phyloP scores from a whole-genome alignment of 2,888 invertebrate genomes.

The Catocala sponsa region DNA sequence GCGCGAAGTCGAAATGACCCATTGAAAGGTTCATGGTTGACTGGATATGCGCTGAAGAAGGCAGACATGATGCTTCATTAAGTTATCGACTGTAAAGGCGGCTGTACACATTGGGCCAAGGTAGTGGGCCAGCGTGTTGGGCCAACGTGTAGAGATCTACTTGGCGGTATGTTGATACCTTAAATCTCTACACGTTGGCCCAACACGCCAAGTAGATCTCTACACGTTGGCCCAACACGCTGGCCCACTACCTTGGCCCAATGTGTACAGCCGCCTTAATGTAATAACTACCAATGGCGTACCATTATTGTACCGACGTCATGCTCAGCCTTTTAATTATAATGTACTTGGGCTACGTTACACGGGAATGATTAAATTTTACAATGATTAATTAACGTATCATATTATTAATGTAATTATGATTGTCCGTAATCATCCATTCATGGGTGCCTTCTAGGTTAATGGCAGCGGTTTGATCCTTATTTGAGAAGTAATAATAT shows the following conservation, averaged over 20 bases:
- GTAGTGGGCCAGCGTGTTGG: too few relatives aligned
- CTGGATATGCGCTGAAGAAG: slow-evolving; percentile 18
- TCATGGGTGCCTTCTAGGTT: slow-evolving; percentile 24
- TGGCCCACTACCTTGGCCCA: too few relatives aligned
- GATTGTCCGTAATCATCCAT: slow-evolving; percentile 27
- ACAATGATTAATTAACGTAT: slow-evolving; percentile 45
- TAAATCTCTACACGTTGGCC: too few relatives aligned
- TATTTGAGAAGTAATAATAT: background rate
- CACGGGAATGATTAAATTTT: slow-evolving; percentile 31
- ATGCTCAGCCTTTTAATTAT: slow-evolving; percentile 27
- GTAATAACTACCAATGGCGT: slow-evolving; percentile 38
- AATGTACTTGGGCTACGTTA: slow-evolving; percentile 19
- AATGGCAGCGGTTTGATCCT: slow-evolving; percentile 18
- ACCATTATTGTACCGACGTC: slow-evolving; percentile 19
- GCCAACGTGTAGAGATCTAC: too few relatives aligned
- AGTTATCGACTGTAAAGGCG: slow-evolving; percentile 48
- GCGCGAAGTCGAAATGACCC: slow-evolving; percentile 32
- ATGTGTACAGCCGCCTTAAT: too few relatives aligned
- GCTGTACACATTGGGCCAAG: too few relatives aligned
- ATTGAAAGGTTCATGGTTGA: slow-evolving; percentile 35
- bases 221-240: too few relatives aligned
- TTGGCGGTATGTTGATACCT: too few relatives aligned
- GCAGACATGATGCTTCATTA: slow-evolving; percentile 54
- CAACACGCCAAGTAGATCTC: too few relatives aligned
- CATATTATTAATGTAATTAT: slow-evolving; percentile 40